A percentile compares a stretch with the other conserved stretches of the same genome.
Conservation (phyloP, 2,113 vertebrate genomes). For the Rhegmatorhina hoffmannsi region DNA sequence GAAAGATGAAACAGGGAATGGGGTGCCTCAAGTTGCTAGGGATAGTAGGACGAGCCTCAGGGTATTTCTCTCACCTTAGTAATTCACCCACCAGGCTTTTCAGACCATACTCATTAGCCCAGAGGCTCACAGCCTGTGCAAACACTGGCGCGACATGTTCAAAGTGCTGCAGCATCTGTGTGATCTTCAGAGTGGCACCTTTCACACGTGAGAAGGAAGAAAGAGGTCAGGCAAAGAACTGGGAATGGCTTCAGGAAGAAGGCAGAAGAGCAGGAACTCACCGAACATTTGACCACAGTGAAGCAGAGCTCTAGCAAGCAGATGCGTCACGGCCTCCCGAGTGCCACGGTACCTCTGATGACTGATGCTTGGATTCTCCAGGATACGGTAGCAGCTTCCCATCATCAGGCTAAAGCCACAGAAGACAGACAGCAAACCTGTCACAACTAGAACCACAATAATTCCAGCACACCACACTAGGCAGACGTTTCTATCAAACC, state of each 20-base stretch:
- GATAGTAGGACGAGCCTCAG: not conserved
- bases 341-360: constrained; percentile 86
- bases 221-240: not conserved
- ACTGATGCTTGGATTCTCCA: constrained; percentile 89
- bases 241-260: not conserved
- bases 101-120: constrained; percentile 89
- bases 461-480: not conserved
- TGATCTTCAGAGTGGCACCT: constrained; percentile 91
- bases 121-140: constrained; percentile 86
- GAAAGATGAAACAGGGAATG: constrained; percentile 5
- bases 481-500: not conserved
- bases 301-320: constrained; percentile 86
- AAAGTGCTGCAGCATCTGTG: constrained; percentile 92
- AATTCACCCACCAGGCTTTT: constrained; percentile 92
- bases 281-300: constrained; percentile 90
- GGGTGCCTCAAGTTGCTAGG: not conserved
- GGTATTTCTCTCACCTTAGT: constrained; percentile 79
- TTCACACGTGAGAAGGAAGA: not conserved
- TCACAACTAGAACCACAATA: not conserved
- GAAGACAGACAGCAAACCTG: not conserved
- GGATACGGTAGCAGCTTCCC: constrained; percentile 89
- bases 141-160: constrained; percentile 90
- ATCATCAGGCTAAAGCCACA: constrained; percentile 83
- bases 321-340: constrained; percentile 82
- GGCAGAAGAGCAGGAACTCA: constrained; percentile 70